Base-by-base conservation (phyloP, 1,140 invertebrate species). In the Drosophila oshimai region DNA sequence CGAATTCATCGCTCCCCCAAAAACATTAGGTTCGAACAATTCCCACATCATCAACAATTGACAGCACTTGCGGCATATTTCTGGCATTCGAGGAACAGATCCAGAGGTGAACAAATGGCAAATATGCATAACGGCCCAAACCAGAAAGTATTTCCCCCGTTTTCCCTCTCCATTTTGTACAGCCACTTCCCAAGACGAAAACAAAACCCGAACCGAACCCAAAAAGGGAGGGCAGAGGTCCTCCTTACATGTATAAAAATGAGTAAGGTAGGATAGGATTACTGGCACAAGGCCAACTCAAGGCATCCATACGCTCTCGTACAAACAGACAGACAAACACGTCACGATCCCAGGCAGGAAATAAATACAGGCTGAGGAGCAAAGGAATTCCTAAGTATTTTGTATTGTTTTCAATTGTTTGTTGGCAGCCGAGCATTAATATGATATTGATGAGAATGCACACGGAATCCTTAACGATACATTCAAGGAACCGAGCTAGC, bases 321-420 rank as follows among this genome's bases (percentile, higher is more conserved):
- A n/a, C 20, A 39, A 45, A 67, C 22, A 29, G 39, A 44, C 39
- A 67, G 50, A 46, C 51, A 60, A 41, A 71, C 70, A 84, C 73
- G 74, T 78, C 77, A 74, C 73, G 74, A 78, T 57, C 74, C 74
- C 18, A 26, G 37, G 20, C 33, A 34, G 28, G 28, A 29, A 64
- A 47, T 57, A 61, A 57, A 39, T 49, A 41, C 49, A 41, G 51
- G 64, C 46, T 49, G 72, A 69, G 42, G 65, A 65, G 49, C 50
- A 39, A 74, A 60, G 24, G 75, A 78, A 78, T 84, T 84, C 70
- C 75, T 79, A 71, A 78, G 79, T 84, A 84, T 84, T 84, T 84
- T 84, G 79, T 84, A 84, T 84, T 84, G 79, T 71, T 84, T 84
- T 84, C 79, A 84, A 84, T 84, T 84, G 79, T 84, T 84, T 84